Conservation (phyloP, 2,888 invertebrate species). For the Phortica magna region DNA sequence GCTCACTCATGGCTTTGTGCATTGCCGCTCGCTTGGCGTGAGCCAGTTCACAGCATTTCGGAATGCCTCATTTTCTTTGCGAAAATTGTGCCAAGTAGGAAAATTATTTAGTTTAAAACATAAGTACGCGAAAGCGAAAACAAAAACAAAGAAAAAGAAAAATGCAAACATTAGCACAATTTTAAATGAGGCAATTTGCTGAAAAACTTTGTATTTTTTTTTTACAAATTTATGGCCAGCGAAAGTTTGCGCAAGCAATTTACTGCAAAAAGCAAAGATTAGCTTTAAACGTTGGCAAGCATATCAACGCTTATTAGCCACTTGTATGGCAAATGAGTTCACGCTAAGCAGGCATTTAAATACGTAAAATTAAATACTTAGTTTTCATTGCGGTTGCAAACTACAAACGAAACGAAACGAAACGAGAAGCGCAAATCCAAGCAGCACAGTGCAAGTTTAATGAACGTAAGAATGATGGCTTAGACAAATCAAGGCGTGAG, state of each 20-base stretch:
- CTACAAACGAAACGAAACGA: not conserved
- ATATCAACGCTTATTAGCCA: not conserved
- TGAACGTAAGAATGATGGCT: not conserved
- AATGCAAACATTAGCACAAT: conserved; percentile 26
- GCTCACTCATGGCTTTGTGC: not conserved
- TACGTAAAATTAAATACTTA: conserved; percentile 8
- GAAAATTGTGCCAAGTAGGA: conserved; percentile 25
- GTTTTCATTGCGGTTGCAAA: not conserved
- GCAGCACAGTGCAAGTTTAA: conserved; percentile 12
- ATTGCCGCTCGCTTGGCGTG: not conserved
- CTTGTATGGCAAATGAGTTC: not conserved
- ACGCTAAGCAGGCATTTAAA: not conserved
- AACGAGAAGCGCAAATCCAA: not conserved
- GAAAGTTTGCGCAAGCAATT: conserved; percentile 23
- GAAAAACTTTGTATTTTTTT: conserved; percentile 5
- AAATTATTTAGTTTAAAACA: not conserved
- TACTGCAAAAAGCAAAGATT: not conserved
- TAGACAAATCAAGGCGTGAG: not conserved
- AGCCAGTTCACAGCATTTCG: not conserved
- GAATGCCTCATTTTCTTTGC: conserved; percentile 10
- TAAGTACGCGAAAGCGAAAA: not conserved
- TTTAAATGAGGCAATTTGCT: conserved; percentile 33
- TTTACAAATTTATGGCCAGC: conserved; percentile 14
- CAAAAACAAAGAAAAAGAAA: conserved; percentile 1
- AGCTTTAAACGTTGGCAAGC: not conserved